Base-by-base conservation (phyloP, 2,888 invertebrate genomes). In the Spisula solida region DNA sequence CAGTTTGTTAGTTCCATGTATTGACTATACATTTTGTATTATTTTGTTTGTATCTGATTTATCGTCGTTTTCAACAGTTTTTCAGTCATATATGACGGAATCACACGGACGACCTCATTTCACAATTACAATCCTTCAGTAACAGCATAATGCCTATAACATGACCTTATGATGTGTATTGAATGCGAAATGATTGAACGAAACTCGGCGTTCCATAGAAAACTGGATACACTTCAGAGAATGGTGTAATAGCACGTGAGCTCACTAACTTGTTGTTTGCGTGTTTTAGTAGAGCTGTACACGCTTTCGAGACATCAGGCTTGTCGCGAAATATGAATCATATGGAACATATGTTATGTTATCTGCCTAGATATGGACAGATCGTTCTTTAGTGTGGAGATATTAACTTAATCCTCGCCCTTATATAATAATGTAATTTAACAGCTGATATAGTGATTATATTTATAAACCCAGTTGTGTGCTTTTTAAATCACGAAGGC, bases 331-430 rank as follows among this genome's bases (percentile, higher is more conserved):
- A 66, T 66, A 66, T 66, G 60, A 66, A 25, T n/a, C 12, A 66
- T 66, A n/a, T 66, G 60, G 60, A 41, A 66, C 60, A 66, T 66
- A 66, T 66, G 60, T 66, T 66, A 25, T n/a, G 25, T 25, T 25
- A 66, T 66, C 60, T 25, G 60, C 6, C 60, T 10, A 12, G 60
- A 66, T n/a, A 66, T 66, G n/a, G 20, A n/a, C 25, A 14, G 14
- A 66, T 0, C 6, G 56, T 56, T 55, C n/a, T n/a, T 20, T n/a
- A 56, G 20, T n/a, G 18, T 18, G 56, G 18, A 6, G 20, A 56
- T 56, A 56, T 56, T 55, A 18, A 56, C 6, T 6, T 56, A 18
- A n/a, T 56, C n/a, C 56, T 5, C 41, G 41, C 2, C 41, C 41
- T 2, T 41, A 5, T 41, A 2, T 41, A 41, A 41, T n/a, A n/a